Evolutionary conservation across 2,797 vertebrate species (phyloP).

Genomic region (Anas flavirostris): DNA sequence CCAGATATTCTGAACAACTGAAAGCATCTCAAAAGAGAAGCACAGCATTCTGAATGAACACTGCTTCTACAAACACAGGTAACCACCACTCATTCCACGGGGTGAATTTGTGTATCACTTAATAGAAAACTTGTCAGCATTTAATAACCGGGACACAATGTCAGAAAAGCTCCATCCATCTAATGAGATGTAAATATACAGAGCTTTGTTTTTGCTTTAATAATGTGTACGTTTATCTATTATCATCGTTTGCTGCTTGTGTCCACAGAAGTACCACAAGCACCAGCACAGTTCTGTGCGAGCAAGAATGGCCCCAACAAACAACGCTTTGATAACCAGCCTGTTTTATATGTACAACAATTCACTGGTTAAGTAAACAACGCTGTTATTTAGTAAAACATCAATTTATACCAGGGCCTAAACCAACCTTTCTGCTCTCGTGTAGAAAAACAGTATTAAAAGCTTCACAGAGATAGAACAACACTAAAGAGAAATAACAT

Average conservation of each 20-base stretch:
- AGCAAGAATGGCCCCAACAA: neutral
- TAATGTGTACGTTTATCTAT: neutral
- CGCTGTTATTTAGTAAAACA: slow-evolving; percentile 40
- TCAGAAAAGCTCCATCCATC: neutral
- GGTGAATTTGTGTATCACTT: neutral
- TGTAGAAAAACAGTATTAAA: slow-evolving; percentile 25
- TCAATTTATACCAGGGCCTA: slow-evolving; percentile 20
- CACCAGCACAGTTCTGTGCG: neutral
- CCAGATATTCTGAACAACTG: neutral
- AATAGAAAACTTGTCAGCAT: neutral
- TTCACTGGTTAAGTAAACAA: slow-evolving; percentile 48
- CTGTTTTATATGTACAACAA: slow-evolving; percentile 19
- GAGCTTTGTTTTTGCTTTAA: neutral
- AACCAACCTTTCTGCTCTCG: slow-evolving; percentile 30
- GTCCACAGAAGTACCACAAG: neutral
- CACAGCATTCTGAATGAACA: neutral
- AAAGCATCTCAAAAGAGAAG: neutral
- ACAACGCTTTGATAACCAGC: slow-evolving; percentile 37
- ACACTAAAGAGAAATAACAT: neutral
- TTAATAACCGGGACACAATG: rapidly evolving
- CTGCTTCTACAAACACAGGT: neutral
- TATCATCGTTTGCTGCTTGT: neutral
- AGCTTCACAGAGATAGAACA: neutral
- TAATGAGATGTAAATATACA: neutral
- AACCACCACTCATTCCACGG: neutral